Evolutionary conservation across 2,797 vertebrate genomes (phyloP), one percentile per base, ranked within the genome.

Genomic region (Delichon dasypus): DNA sequence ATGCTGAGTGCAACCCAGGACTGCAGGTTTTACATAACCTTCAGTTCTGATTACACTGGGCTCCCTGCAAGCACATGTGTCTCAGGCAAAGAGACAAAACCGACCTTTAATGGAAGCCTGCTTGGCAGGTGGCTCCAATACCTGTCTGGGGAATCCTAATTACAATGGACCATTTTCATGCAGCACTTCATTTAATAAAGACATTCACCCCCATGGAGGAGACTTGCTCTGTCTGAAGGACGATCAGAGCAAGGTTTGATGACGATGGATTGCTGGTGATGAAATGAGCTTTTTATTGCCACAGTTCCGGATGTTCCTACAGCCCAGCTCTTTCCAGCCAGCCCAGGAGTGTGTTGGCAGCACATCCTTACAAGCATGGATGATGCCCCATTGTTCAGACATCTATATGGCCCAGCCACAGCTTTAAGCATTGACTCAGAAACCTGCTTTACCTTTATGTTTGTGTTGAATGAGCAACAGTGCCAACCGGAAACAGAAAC

Each of bases 121-220:
- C 51, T 76, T 58, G 72, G 51, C 60, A 79, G 48, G 67, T 61
- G 7, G 40, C 34, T 83, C 90, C 83, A 83, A 47, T 21, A 58
- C 53, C 76, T 83, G 45, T 32, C 84, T 83, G 60, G 53, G 53
- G 60, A 90, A 88, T 13, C 6, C 20, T 74, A 73, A 73, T 77
- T 64, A 86, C 48, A 83, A 36, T 21, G 42, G 45, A 44, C 61
- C 8, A 51, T 67, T 71, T 73, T 71, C 45, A 34, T 30, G 29
- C 44, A 90, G 91, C 32, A 45, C 38, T 86, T 83, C 16, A 71
- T 83, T 92, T 77, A 90, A 83, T 42, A 68, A 88, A 90, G 81
- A 75, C 34, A 32, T 57, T 84, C 58, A 71, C 9, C 20, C 32
- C 18, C 50, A 45, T 21, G 16, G 53, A 90, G 60, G 72, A 88